Evolutionary conservation across 1,140 invertebrate genomes (phyloP), one percentile per base, ranked within the genome.

Genomic region (Harlomillsia oculata): DNA sequence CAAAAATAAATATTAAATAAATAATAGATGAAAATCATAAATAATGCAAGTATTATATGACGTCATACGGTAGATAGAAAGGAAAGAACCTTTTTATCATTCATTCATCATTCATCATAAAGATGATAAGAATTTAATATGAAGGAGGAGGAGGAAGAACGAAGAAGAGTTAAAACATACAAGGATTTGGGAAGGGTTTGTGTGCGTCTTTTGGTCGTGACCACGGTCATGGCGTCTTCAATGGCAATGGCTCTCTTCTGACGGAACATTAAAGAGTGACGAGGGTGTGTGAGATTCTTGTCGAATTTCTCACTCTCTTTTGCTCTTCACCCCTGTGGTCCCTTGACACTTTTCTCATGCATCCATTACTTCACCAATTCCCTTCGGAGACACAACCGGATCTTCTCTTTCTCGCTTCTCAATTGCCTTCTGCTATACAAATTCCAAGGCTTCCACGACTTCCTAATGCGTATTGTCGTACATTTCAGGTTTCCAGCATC

Each of bases 241-340:
- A 6, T 41, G 6, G 9, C 13, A 41, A 20, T 14, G 40, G 25
- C 14, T 52, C 18, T 40, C 18, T 52, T 52, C 40, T 53, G 51
- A 53, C 37, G 37, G 25, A 16, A 32, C 18, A 43, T 20, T 46
- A 50, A 20, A 18, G 29, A 36, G 30, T 26, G 32, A 52, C n/a
- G 36, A 40, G 51, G 8, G 37, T 26, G 34, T 53, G 37, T 53
- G 41, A 44, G 41, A 18, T 44, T 39, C 51, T 53, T 53, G 39
- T 53, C 51, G 28, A 53, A 53, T 41, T 53, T 53, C 51, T 53
- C 51, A 53, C 51, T 53, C 44, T 30, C 8, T n/a, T n/a, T n/a
- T n/a, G n/a, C n/a, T n/a, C n/a, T n/a, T n/a, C n/a, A n/a, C n/a
- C 25, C 40, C 36, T 28, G 25, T 28, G 9, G 25, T 52, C 50